Evolutionary conservation across 2,797 vertebrate species (phyloP).

Genomic region (Jordanella pulchra): DNA sequence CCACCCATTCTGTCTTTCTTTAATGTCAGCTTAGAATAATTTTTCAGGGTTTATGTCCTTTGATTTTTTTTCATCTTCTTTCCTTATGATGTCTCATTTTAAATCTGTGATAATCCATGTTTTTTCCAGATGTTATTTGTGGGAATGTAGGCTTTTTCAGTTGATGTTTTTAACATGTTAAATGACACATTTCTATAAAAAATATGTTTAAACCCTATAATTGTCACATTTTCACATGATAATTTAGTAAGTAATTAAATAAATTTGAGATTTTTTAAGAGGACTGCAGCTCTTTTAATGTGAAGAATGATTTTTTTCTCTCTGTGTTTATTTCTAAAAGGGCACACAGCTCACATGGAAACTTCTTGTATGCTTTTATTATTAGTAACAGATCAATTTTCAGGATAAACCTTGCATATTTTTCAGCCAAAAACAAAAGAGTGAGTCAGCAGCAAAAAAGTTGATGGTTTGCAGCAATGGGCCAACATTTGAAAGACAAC

Average conservation of each 20-base stretch:
- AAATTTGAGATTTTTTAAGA: neutral
- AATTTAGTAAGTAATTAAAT: neutral
- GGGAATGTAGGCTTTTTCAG: neutral
- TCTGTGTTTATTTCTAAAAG: neutral
- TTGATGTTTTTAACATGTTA: neutral
- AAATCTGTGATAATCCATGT: neutral
- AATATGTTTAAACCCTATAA: neutral
- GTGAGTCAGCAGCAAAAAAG: constrained; percentile 40
- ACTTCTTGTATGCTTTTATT: neutral
- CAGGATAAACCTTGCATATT: neutral
- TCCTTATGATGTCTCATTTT: neutral
- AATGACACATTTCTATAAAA: neutral
- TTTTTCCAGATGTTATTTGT: neutral
- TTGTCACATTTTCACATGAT: neutral
- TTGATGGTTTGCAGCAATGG: constrained; percentile 19
- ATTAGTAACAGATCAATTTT: neutral
- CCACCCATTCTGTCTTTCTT: constrained; percentile 28
- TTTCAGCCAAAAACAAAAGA: neutral
- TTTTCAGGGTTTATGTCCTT: neutral
- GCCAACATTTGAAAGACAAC: constrained; percentile 69
- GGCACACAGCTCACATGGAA: neutral
- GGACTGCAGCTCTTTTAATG: neutral
- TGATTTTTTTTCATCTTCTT: neutral
- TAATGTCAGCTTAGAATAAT: constrained; percentile 13
- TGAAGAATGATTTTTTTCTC: neutral